phyloP scores from a whole-genome alignment of 2,797 vertebrate genomes.

The Danio jaintianensis region DNA sequence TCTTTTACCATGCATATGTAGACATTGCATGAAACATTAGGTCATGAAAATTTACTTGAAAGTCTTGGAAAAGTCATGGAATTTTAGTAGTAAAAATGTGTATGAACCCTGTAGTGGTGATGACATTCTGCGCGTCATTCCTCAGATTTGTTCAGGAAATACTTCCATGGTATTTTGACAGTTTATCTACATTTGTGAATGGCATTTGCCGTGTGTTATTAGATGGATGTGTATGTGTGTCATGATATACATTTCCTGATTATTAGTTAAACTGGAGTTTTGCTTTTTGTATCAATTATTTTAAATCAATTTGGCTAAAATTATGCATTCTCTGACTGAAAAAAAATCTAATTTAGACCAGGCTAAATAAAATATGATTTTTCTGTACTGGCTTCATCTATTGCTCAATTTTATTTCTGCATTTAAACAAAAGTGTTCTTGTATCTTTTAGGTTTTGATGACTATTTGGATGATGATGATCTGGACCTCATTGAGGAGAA shows the following conservation, averaged over 20 bases:
- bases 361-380: neutral
- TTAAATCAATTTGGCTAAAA: neutral
- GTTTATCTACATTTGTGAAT: neutral
- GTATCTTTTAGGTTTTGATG: constrained; percentile 84
- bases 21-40: too few species aligned
- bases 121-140: too few species aligned
- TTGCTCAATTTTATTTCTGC: neutral
- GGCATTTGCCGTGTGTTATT: too few species aligned
- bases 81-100: too few species aligned
- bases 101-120: too few species aligned
- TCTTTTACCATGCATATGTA: too few species aligned
- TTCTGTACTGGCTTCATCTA: neutral
- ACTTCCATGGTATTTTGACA: neutral
- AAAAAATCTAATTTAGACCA: neutral
- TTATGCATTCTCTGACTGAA: neutral
- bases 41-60: too few species aligned
- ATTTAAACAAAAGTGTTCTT: neutral
- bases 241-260: too few species aligned
- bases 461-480: constrained; percentile 97
- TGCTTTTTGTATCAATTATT: neutral
- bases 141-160: neutral
- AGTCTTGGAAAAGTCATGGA: too few species aligned
- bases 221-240: neutral
- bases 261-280: too few species aligned
- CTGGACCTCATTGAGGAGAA: constrained; percentile 98